Base-by-base conservation (phyloP, 2,113 vertebrate species). In the Halcyon malimbica region DNA sequence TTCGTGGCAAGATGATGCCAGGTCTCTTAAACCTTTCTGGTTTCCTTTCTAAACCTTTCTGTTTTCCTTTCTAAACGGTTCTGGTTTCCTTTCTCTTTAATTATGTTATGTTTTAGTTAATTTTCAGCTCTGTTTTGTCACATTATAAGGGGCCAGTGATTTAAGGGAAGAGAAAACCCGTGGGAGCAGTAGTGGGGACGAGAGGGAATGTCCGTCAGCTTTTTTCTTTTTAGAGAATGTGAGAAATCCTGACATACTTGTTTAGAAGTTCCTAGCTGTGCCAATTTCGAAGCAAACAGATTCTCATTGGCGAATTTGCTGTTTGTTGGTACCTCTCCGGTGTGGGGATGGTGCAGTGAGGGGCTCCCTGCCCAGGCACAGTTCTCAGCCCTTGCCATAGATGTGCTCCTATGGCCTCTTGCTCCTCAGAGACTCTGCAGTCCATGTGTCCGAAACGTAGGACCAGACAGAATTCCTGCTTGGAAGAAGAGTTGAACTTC, bases 391-490 rank as follows among this genome's bases (percentile, higher is more conserved):
- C 37, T 87, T 54, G 13, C 39, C 5, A 2, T 7, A 82, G 33
- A 26, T 26, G 21, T 78, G 15, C 44, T 73, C 1, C 1, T 44
- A 24, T n/a, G 53, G 44, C 16, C 10, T 90, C 67, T 65, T 15
- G 11, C n/a, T 87, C 17, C 18, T 89, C 82, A 21, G 53, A 69
- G 53, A 46, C 28, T 37, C 69, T 93, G 26, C 53, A 42, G 48
- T 39, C 41, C 24, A 2, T 13, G 13, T 4, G 1, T 71, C 56
- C 37, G 11, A 60, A 37, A 42, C 0, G 0, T 5, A 56, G 69
- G 28, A 25, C 23, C 68, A 56, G 83, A 44, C 28, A 44, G 63
- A 76, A 31, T 77, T 87, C 39, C 21, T 44, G 24, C 5, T 17
- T 77, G 65, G 53, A 75, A 74, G 65, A 76, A 29, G 57, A 74